Evolutionary conservation across 2,888 invertebrate genomes (phyloP).

Genomic region (Caenorhabditis zanzibari): DNA sequence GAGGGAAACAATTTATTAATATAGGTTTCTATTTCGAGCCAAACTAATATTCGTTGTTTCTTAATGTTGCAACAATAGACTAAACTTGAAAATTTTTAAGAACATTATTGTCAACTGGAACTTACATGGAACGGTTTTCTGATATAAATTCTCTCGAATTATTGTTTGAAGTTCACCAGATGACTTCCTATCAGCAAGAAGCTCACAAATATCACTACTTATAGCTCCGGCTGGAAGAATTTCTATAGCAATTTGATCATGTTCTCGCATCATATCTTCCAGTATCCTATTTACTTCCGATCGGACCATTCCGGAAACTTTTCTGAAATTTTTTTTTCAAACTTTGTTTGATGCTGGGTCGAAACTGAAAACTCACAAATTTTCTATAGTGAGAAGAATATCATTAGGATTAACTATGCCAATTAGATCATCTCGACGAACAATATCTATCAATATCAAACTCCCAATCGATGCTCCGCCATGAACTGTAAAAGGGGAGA

Average conservation of each 20-base stretch:
- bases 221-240: slow-evolving; percentile 73
- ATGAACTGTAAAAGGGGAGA: slow-evolving; percentile 61
- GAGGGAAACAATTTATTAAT: slow-evolving; percentile 21
- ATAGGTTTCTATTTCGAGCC: background rate
- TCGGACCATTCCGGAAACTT: slow-evolving; percentile 71
- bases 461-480: slow-evolving; percentile 70
- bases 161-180: slow-evolving; percentile 86
- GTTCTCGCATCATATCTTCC: slow-evolving; percentile 64
- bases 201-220: slow-evolving; percentile 75
- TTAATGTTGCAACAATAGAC: too few species aligned
- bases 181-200: slow-evolving; percentile 74
- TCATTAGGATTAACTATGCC: slow-evolving; percentile 72
- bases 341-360: background rate
- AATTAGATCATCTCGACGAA: slow-evolving; percentile 68
- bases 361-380: slow-evolving; percentile 58
- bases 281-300: slow-evolving; percentile 69
- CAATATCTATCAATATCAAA: slow-evolving; percentile 70
- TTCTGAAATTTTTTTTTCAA: slow-evolving; percentile 57
- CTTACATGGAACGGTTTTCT: slow-evolving; percentile 86
- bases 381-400: slow-evolving; percentile 67
- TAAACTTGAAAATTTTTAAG: background rate
- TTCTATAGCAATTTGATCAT: slow-evolving; percentile 74
- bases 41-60: too few species aligned
- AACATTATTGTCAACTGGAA: slow-evolving; percentile 21
- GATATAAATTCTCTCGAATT: slow-evolving; percentile 87